Evolutionary conservation across 2,888 invertebrate genomes (phyloP).

Genomic region (Azorinus chamasolen): DNA sequence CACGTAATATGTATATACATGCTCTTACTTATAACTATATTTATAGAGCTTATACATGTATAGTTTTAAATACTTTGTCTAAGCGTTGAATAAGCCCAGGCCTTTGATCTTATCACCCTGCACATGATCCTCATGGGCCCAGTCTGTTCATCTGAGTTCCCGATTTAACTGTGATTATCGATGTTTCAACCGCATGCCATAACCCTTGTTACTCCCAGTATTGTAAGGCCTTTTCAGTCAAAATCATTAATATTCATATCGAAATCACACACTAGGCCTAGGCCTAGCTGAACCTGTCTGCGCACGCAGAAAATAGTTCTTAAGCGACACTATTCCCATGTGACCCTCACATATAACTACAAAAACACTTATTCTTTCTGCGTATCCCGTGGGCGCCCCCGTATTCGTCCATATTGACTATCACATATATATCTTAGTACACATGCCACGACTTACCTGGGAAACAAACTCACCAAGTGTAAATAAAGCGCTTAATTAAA

Average conservation of each 20-base stretch:
- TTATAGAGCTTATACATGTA: too few species aligned
- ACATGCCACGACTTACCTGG: conserved; percentile 33
- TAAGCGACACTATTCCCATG: conserved; percentile 60
- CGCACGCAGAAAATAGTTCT: conserved; percentile 78
- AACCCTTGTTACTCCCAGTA: conserved; percentile 7
- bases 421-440: conserved; percentile 51
- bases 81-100: too few species aligned
- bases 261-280: conserved; percentile 55
- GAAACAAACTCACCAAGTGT: too few species aligned
- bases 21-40: too few species aligned
- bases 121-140: too few species aligned
- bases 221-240: conserved; percentile 5
- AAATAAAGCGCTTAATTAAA: too few species aligned
- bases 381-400: conserved; percentile 45
- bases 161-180: conserved; percentile 4
- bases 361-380: conserved; percentile 56
- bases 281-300: conserved; percentile 67
- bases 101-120: too few species aligned
- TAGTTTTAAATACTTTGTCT: too few species aligned
- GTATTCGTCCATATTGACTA: conserved; percentile 63
- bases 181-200: conserved; percentile 1
- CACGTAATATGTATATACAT: too few species aligned
- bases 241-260: conserved; percentile 60
- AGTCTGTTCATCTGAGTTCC: too few species aligned
- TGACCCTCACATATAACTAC: conserved; percentile 59